A percentile compares a stretch with the other conserved stretches of the same genome.
Conservation (phyloP, 2,797 vertebrate genomes). For the Argyrosomus regius region DNA sequence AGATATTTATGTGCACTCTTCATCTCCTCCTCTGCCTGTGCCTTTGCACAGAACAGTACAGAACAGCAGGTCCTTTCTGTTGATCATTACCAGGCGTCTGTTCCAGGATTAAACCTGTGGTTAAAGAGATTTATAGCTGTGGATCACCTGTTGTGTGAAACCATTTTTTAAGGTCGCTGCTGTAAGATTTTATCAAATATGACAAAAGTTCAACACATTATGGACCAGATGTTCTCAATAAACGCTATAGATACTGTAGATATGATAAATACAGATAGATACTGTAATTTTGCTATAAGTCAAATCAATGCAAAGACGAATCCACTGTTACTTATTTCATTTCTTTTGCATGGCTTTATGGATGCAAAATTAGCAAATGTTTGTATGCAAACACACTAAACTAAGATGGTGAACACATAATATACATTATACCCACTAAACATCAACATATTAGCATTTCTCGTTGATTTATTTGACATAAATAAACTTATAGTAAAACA, state of each 20-base stretch:
- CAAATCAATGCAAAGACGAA: not conserved
- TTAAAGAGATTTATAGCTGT: conserved; percentile 36
- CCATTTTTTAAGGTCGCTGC: not conserved
- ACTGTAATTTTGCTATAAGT: not conserved
- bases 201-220: not conserved
- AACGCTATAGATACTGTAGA: not conserved
- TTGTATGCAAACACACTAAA: too few species aligned
- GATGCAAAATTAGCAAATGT: too few species aligned
- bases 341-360: too few species aligned
- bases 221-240: conserved; percentile 19
- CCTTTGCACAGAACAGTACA: not conserved
- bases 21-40: conserved; percentile 9
- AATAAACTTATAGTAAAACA: not conserved
- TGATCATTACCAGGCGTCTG: conserved; percentile 3
- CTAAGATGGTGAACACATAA: too few species aligned
- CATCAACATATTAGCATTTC: not conserved
- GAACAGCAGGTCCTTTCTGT: conserved; percentile 23
- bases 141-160: conserved; percentile 6
- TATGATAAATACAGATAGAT: not conserved
- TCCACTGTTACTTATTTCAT: not conserved
- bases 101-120: conserved; percentile 16
- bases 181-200: conserved; percentile 5
- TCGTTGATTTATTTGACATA: not conserved
- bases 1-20: conserved; percentile 23
- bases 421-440: not conserved